phyloP scores from a whole-genome alignment of 2,797 vertebrate species.

The Pseudomugil gertrudae region DNA sequence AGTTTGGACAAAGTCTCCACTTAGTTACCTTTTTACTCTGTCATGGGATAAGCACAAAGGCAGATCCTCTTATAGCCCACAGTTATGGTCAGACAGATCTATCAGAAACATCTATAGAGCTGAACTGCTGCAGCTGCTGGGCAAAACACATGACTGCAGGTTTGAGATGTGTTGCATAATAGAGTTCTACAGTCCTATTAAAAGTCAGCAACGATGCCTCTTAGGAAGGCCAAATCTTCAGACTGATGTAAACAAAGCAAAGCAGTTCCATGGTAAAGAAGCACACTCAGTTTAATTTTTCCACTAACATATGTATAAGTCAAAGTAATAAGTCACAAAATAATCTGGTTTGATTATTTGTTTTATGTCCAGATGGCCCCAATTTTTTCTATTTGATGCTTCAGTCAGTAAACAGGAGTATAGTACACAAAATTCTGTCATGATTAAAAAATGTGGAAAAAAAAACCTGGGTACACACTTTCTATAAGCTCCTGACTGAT shows the following conservation, averaged over 20 bases:
- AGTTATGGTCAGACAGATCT: conserved; percentile 29
- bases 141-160: conserved; percentile 24
- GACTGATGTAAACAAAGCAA: background rate
- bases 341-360: background rate
- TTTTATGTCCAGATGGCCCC: background rate
- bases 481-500: background rate
- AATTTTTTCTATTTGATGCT: background rate
- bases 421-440: too few relatives aligned
- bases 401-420: too few relatives aligned
- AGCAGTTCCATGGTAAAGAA: background rate
- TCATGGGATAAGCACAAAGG: conserved; percentile 39
- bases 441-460: too few relatives aligned
- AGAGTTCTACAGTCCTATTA: background rate
- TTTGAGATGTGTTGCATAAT: conserved; percentile 10
- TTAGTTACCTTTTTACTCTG: conserved; percentile 30
- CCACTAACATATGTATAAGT: background rate
- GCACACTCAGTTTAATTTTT: background rate
- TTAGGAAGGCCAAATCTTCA: background rate
- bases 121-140: conserved; percentile 21
- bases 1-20: conserved; percentile 17
- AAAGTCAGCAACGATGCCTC: background rate
- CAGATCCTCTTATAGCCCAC: conserved; percentile 32
- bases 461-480: too few relatives aligned
- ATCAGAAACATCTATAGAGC: conserved; percentile 27
- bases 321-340: background rate